Conservation (phyloP, 2,113 vertebrate genomes). For the Cyprinodon brontotheroides region DNA sequence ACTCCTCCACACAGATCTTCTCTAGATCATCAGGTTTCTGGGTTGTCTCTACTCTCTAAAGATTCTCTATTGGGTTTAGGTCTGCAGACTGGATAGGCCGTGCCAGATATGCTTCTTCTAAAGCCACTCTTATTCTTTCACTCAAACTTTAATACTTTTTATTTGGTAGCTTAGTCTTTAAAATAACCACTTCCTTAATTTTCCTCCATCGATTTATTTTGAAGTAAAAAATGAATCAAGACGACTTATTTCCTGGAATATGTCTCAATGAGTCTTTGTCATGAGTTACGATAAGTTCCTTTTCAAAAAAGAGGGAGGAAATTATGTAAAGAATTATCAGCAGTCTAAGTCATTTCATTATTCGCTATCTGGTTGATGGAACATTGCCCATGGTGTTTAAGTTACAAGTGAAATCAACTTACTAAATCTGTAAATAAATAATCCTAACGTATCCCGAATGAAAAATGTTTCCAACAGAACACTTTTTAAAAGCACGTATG, state of each 20-base stretch:
- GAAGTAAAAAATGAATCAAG: conserved; percentile 4
- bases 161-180: too few species aligned
- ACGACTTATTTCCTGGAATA: conserved; percentile 7
- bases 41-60: too few species aligned
- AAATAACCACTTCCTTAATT: not conserved
- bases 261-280: not conserved
- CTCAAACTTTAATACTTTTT: too few species aligned
- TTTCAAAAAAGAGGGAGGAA: not conserved
- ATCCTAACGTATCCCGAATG: not conserved
- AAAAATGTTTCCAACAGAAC: not conserved
- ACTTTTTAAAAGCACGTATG: not conserved
- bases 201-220: conserved; percentile 1
- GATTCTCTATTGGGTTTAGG: too few species aligned
- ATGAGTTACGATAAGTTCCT: conserved; percentile 4
- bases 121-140: too few species aligned
- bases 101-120: too few species aligned
- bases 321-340: not conserved
- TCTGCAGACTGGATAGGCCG: too few species aligned
- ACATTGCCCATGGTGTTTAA: not conserved
- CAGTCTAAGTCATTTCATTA: not conserved
- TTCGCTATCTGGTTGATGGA: not conserved
- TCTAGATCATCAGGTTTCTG: too few species aligned
- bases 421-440: not conserved
- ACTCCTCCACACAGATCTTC: too few species aligned
- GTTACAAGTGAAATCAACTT: not conserved